Base-by-base conservation (phyloP, 2,888 invertebrate genomes). In the Maniola hyperantus region DNA sequence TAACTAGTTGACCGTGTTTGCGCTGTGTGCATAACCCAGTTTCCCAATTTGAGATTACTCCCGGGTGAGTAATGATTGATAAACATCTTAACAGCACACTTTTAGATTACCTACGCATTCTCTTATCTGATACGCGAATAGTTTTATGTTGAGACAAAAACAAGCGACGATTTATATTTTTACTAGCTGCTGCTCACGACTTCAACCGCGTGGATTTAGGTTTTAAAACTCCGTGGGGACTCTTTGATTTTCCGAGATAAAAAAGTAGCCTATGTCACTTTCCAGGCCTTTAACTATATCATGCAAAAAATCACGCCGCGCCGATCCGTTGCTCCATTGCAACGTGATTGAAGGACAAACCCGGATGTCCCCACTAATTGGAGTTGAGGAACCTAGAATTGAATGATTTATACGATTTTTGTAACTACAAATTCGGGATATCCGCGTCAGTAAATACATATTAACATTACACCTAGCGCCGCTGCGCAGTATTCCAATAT, bases 21-120 rank as follows among this genome's bases (percentile, higher is more conserved):
- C 68, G 46, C 55, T 73, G 72, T 76, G 64, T 73, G 67, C 73
- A 71, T 71, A 73, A 73, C 76, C 76, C 67, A 76, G 73, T 74
- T 76, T 71, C 71, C 50, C 65, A 67, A 65, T 64, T 61, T 71
- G 61, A 71, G 72, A 75, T 71, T 69, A 72, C 62, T 71, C 67
- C 67, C 62, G 60, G 20, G 57, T 68, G 64, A 67, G 67, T 61
- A 68, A 70, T 67, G 68, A 72, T 69, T 71, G 67, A 70, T 69
- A 70, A 69, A 70, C 66, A 69, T 70, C 64, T 64, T 33, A 59
- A 59, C 46, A 13, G 54, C 50, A 66, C 10, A 55, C 7, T 66
- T 66, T 66, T 64, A 51, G 54, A 60, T 55, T 57, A 26, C 26
- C 26, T 26, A 51, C 55, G 15, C 44, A 50, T 18, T 55, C 54